phyloP scores from a whole-genome alignment of 2,113 vertebrate species.

The pig (Sus scrofa) region DNA sequence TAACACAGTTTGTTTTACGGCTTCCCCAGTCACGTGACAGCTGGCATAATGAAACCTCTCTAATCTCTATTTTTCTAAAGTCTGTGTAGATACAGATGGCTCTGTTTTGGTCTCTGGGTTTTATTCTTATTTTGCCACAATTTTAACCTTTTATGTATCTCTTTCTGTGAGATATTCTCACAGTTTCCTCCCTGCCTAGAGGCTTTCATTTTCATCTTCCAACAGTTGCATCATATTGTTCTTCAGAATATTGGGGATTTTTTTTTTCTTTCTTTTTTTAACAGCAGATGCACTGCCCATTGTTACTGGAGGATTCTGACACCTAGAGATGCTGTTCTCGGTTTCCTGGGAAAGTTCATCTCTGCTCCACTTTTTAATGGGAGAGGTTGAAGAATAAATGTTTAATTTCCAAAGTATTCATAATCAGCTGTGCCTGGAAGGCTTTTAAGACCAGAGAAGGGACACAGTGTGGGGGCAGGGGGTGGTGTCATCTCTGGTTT shows the following conservation, averaged over 20 bases:
- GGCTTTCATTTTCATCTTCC: conserved; percentile 64
- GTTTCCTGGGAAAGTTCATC: background rate
- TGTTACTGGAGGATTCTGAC: background rate
- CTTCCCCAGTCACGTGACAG: conserved; percentile 80
- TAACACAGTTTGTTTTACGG: conserved; percentile 85
- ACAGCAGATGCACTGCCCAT: background rate
- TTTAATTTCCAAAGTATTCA: conserved; percentile 47
- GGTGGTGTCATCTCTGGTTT: background rate
- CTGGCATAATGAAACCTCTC: conserved; percentile 83
- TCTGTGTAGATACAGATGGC: conserved; percentile 86
- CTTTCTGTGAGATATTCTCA: conserved; percentile 79
- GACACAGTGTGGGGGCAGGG: no score
- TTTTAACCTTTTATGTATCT: conserved; percentile 84
- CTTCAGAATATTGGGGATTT: conserved; percentile 29
- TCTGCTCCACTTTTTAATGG: background rate
- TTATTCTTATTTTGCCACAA: conserved; percentile 84
- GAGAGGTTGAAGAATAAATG: background rate
- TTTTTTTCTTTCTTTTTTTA: background rate
- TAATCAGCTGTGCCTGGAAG: background rate
- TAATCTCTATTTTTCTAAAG: conserved; percentile 86
- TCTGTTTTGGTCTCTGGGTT: conserved; percentile 85
- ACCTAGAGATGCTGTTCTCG: background rate
- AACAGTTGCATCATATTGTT: background rate
- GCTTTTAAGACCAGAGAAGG: background rate
- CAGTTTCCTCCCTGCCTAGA: conserved; percentile 64